These are phyloP conservation scores for Hymenochirus boettgeri DNA, from an alignment of 2,113 vertebrate species.

Conservation along the genomic window DNA sequence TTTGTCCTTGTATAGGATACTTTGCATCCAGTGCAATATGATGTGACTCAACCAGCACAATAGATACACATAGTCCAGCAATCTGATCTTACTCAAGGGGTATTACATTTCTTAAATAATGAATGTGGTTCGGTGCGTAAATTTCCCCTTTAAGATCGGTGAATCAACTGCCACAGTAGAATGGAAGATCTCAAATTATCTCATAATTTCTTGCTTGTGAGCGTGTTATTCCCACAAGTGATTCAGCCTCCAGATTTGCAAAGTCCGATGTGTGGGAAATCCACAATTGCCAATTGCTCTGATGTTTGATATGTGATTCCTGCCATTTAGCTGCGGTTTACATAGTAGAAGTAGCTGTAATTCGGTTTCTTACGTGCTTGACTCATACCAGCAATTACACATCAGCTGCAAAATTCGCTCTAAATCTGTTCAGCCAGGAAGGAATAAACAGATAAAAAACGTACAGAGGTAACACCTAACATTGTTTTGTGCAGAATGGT, in stretches of 20 bases:
- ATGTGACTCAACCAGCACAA: no score
- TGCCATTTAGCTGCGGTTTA: background rate
- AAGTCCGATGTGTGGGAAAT: background rate
- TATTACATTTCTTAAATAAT: background rate
- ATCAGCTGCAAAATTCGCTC: background rate
- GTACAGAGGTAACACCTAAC: no score
- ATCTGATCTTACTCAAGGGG: background rate
- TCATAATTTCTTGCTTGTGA: background rate
- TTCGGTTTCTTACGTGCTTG: background rate
- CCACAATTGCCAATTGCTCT: background rate
- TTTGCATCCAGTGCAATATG: no score
- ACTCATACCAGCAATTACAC: background rate
- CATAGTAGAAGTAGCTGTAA: background rate
- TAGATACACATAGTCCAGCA: no score
- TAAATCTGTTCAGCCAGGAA: background rate
- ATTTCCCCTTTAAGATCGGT: constrained; percentile 1
- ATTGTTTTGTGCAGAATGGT: no score
- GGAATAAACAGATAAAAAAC: no score
- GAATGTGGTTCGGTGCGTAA: background rate
- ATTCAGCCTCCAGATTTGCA: background rate
- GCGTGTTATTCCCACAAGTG: background rate
- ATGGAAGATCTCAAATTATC: background rate
- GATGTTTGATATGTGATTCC: background rate
- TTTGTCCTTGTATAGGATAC: no score
- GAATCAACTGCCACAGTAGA: background rate